A percentile compares a stretch with the other conserved stretches of the same genome.
These are phyloP conservation scores for Polypedilum vanderplanki DNA, from an alignment of 1,140 invertebrate species.

Conservation along the genomic window DNA sequence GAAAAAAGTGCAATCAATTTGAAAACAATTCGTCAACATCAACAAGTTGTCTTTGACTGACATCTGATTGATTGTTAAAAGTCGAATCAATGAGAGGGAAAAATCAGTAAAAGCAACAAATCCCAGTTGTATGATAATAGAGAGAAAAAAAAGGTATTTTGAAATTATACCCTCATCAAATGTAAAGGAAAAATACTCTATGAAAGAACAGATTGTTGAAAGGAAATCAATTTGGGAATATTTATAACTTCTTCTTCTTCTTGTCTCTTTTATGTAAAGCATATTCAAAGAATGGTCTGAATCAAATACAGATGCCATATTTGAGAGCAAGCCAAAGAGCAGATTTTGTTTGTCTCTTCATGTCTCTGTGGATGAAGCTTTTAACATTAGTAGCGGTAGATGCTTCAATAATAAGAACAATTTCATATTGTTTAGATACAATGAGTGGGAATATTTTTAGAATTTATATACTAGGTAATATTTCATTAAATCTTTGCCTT, in stretches of 20 bases:
- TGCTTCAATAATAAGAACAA: conserved; percentile 53
- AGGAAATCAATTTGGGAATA: not conserved
- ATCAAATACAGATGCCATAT: conserved; percentile 41
- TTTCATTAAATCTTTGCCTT: no score
- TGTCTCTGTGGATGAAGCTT: conserved; percentile 55
- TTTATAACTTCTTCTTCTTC: not conserved
- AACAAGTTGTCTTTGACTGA: not conserved
- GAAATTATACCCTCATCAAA: not conserved
- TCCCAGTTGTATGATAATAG: no score
- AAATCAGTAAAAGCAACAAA: not conserved
- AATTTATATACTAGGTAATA: conserved; percentile 38
- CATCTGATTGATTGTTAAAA: not conserved
- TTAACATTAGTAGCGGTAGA: conserved; percentile 54
- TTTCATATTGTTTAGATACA: conserved; percentile 58
- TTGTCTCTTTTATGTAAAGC: conserved; percentile 36
- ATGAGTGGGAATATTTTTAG: conserved; percentile 54
- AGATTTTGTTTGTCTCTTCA: conserved; percentile 45
- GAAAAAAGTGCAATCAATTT: not conserved
- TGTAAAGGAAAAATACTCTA: not conserved
- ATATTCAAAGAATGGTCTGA: conserved; percentile 36
- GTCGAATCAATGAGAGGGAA: not conserved
- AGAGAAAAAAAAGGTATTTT: no score
- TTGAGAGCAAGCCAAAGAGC: conserved; percentile 43
- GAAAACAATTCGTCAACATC: not conserved
- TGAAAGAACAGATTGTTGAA: not conserved